phyloP scores from a whole-genome alignment of 2,888 invertebrate genomes.

The Pocota personata region DNA sequence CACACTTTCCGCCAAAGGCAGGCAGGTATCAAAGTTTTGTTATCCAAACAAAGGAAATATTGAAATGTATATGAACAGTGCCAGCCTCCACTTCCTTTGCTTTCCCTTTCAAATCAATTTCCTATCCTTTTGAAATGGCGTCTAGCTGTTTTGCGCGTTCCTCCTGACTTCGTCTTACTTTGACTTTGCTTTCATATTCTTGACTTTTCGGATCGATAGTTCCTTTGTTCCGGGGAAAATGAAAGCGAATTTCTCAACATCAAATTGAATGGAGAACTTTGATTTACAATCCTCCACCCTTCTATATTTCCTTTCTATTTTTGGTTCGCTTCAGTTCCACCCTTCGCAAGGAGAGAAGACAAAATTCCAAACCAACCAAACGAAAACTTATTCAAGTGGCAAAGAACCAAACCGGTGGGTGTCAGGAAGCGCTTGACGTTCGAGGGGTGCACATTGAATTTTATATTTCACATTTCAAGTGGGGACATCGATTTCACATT shows the following conservation, averaged over 20 bases:
- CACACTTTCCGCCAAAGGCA: constrained; percentile 39
- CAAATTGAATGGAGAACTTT: constrained; percentile 72
- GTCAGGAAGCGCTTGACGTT: not conserved
- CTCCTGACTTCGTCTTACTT: not conserved
- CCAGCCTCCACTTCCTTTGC: constrained; percentile 45
- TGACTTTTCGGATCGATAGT: constrained; percentile 72
- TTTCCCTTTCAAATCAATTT: constrained; percentile 71
- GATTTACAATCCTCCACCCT: constrained; percentile 66
- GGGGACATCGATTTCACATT: constrained; percentile 72
- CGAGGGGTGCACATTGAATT: constrained; percentile 16
- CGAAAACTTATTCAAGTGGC: constrained; percentile 66
- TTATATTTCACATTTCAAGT: constrained; percentile 66
- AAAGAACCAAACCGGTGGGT: constrained; percentile 40
- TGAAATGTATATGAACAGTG: constrained; percentile 61
- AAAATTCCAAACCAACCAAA: constrained; percentile 56
- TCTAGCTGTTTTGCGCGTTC: constrained; percentile 15
- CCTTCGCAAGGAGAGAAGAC: constrained; percentile 23
- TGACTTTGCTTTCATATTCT: constrained; percentile 58
- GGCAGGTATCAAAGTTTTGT: constrained; percentile 70
- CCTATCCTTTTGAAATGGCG: constrained; percentile 55
- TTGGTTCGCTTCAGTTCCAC: constrained; percentile 4
- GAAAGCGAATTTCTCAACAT: constrained; percentile 73
- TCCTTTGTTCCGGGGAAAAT: constrained; percentile 66
- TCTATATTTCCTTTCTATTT: constrained; percentile 19
- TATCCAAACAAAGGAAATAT: constrained; percentile 71